A percentile compares a stretch with the other conserved stretches of the same genome.
Conservation (phyloP, 1,140 invertebrate genomes). For the Drosophila sulfurigaster region DNA sequence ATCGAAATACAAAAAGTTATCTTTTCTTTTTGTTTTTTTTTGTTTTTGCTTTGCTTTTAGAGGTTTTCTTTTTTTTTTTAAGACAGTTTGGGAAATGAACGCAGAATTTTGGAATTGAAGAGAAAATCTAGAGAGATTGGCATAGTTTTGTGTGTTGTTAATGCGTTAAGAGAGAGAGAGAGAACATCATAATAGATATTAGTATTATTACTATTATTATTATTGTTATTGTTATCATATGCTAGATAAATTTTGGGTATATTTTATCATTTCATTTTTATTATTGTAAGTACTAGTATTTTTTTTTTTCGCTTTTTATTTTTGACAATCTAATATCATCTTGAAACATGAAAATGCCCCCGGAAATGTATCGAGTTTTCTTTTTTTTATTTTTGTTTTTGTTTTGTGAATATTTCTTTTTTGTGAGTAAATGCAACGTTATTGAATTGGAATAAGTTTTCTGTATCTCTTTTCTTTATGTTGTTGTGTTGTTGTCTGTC, state of each 20-base stretch:
- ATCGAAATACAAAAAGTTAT: constrained; percentile 11
- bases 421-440: constrained; percentile 9
- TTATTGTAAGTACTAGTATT: constrained; percentile 14
- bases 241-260: constrained; percentile 18
- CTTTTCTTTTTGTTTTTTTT: neutral
- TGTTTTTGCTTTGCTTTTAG: neutral
- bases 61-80: neutral
- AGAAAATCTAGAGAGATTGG: neutral
- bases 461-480: neutral
- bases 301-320: neutral
- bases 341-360: neutral
- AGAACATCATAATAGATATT: constrained; percentile 9
- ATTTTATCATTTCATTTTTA: neutral
- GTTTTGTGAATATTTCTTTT: constrained; percentile 7
- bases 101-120: too few species aligned
- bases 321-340: constrained; percentile 18
- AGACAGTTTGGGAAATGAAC: too few species aligned
- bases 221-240: constrained; percentile 1
- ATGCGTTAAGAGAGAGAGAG: neutral
- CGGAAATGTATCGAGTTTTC: constrained; percentile 5
- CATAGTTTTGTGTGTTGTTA: constrained; percentile 6
- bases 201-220: neutral
- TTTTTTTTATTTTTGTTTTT: too few species aligned
- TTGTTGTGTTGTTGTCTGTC: constrained; percentile 2
- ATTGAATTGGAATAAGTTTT: neutral